These are phyloP conservation scores for Mesorhabditis sp. DNA, from an alignment of 2,888 invertebrate genomes.

Conservation along the genomic window DNA sequence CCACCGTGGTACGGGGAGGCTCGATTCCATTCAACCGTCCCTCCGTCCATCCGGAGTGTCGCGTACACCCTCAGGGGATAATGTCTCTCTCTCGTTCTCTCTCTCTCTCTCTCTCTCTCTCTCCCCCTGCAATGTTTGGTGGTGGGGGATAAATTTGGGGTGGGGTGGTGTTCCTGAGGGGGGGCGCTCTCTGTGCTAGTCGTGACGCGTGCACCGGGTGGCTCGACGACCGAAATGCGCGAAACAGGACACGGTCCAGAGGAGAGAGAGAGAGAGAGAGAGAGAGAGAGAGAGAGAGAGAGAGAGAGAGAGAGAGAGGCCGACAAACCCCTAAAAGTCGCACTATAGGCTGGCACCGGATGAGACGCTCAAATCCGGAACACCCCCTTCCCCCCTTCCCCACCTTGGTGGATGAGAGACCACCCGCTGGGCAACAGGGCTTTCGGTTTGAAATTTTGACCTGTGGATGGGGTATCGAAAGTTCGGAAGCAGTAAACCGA, in stretches of 20 bases:
- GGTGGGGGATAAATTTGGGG: not conserved
- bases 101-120: not conserved
- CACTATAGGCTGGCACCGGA: no score
- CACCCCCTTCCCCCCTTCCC: no score
- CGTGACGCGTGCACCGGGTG: slow-evolving; percentile 2
- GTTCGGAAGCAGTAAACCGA: no score
- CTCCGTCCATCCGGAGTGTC: not conserved
- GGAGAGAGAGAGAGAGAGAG: not conserved
- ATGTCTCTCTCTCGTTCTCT: not conserved
- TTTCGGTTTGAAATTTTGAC: no score
- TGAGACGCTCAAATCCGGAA: no score
- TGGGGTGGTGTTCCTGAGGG: not conserved
- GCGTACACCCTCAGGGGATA: not conserved
- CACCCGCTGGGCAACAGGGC: no score
- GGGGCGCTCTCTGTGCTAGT: not conserved
- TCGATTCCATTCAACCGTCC: no score
- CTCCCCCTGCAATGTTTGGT: not conserved
- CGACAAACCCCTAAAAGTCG: not conserved
- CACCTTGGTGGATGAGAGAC: no score
- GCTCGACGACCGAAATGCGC: slow-evolving; percentile 6
- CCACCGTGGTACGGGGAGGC: no score
- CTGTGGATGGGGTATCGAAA: no score
- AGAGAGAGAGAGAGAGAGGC: not conserved
- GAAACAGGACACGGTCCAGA: not conserved
- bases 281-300: slow-evolving; percentile 9